Conservation (phyloP, 1,140 invertebrate genomes). For the Ips nitidus region DNA sequence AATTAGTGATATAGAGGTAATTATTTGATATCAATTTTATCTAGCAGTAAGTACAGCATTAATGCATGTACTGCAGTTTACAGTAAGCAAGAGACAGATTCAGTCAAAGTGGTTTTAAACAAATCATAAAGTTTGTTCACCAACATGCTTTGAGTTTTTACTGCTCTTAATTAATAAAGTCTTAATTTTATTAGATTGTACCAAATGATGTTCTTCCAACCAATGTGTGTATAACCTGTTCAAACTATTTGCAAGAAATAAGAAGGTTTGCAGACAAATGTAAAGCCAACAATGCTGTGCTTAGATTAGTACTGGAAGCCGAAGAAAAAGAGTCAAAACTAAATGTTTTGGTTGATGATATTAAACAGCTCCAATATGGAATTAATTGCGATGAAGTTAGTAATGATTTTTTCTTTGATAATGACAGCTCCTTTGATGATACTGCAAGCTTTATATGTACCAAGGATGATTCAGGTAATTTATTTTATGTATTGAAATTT, state of each 20-base stretch:
- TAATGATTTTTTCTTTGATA: constrained; percentile 17
- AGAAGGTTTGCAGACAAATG: constrained; percentile 33
- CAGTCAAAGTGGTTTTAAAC: too few relatives aligned
- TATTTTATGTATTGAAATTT: too few relatives aligned
- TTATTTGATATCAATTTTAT: neutral
- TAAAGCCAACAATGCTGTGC: constrained; percentile 29
- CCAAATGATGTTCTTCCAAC: constrained; percentile 25
- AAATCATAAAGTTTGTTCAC: neutral
- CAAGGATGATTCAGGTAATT: constrained; percentile 3
- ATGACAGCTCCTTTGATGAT: constrained; percentile 27
- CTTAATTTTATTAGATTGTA: constrained; percentile 29
- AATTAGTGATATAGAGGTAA: constrained; percentile 36
- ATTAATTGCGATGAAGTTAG: constrained; percentile 8
- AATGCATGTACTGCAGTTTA: too few relatives aligned
- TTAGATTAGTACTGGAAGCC: constrained; percentile 23
- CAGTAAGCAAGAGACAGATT: too few relatives aligned
- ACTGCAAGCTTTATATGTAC: constrained; percentile 11
- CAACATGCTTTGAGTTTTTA: too few relatives aligned
- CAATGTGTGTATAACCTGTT: constrained; percentile 33
- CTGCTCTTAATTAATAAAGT: neutral
- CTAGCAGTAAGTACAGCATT: neutral
- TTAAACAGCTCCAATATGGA: constrained; percentile 13
- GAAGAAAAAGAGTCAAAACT: constrained; percentile 24
- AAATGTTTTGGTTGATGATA: constrained; percentile 19
- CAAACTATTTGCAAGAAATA: constrained; percentile 31